Evolutionary conservation across 2,113 vertebrate genomes (phyloP).

Genomic region (Onychostoma macrolepis): DNA sequence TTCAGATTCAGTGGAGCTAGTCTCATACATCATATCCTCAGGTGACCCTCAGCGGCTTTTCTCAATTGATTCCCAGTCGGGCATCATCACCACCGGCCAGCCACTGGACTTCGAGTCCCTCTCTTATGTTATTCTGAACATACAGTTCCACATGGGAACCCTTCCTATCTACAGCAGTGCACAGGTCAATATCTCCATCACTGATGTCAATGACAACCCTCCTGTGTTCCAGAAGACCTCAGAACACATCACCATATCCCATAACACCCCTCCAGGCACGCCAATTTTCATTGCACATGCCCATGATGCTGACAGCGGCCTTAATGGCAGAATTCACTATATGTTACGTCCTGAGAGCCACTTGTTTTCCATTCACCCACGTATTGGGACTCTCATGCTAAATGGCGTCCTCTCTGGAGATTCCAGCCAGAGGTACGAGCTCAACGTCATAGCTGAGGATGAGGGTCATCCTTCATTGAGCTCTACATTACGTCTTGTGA

Average conservation of each 20-base stretch:
- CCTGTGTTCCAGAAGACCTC: constrained; percentile 76
- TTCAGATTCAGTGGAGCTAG: constrained; percentile 78
- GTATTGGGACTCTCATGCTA: constrained; percentile 80
- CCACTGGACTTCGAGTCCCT: constrained; percentile 84
- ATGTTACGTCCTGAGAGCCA: constrained; percentile 64
- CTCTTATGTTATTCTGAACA: constrained; percentile 73
- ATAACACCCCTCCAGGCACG: constrained; percentile 76
- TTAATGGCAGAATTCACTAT: constrained; percentile 83
- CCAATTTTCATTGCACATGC: constrained; percentile 86
- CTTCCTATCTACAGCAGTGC: constrained; percentile 79
- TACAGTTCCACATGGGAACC: constrained; percentile 80
- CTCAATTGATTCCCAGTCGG: constrained; percentile 79
- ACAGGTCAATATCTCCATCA: constrained; percentile 83
- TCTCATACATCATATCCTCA: constrained; percentile 86
- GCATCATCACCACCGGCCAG: constrained; percentile 78
- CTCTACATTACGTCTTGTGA: constrained; percentile 72
- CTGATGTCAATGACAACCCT: constrained; percentile 86
- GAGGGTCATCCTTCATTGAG: constrained; percentile 77
- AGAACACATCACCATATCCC: constrained; percentile 74
- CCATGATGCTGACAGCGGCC: constrained; percentile 84
- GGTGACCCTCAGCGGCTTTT: constrained; percentile 84
- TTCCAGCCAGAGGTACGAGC: constrained; percentile 57
- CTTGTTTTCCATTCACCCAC: constrained; percentile 77
- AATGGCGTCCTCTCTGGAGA: constrained; percentile 66
- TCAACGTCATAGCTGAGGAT: constrained; percentile 82